Evolutionary conservation across 2,113 vertebrate genomes (phyloP), one percentile per base, ranked within the genome.

Genomic region (Empidonax alnorum): DNA sequence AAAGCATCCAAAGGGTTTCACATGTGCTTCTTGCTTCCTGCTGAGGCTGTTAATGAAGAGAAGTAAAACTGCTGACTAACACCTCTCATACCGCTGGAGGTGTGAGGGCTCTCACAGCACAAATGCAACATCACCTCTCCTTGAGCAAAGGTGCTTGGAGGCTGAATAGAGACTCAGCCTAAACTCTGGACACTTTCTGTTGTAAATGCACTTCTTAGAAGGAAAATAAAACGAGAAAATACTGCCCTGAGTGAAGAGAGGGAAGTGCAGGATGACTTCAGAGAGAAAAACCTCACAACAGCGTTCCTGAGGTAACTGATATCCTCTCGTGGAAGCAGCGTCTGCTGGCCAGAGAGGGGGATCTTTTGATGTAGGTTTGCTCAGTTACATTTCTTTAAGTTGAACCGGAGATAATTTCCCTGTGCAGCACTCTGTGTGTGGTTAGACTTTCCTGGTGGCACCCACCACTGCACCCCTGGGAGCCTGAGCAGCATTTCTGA

Each of bases 11-110:
- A 83, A 90, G 49, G 69, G 90, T 96, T 91, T 93, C 81, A 19
- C 62, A n/a, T 10, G 28, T 90, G 67, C 58, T 62, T 44, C 65
- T 93, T 1, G 27, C 90, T 91, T 91, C 94, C 87, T 88, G 92
- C 88, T 80, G 90, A 80, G 94, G 85, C 80, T 91, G 42, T 93
- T 94, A 88, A 90, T 90, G 94, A 93, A 46, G 81, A 68, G 84
- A 53, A 83, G 49, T 28, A 66, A 90, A 94, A 90, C 28, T 90
- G 95, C 94, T 97, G 94, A 95, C 90, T 94, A 92, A 93, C 58
- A 49, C 37, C 14, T 2, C 25, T 8, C 47, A 14, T 39, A 3
- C 67, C 69, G 67, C 85, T 71, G 67, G 72, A 83, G 92, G 59
- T 88, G 85, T n/a, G 86, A 88, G 72, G 75, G 24, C 47, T 66